Conservation (phyloP, 2,113 vertebrate genomes). For the Eupsittula cactorum region DNA sequence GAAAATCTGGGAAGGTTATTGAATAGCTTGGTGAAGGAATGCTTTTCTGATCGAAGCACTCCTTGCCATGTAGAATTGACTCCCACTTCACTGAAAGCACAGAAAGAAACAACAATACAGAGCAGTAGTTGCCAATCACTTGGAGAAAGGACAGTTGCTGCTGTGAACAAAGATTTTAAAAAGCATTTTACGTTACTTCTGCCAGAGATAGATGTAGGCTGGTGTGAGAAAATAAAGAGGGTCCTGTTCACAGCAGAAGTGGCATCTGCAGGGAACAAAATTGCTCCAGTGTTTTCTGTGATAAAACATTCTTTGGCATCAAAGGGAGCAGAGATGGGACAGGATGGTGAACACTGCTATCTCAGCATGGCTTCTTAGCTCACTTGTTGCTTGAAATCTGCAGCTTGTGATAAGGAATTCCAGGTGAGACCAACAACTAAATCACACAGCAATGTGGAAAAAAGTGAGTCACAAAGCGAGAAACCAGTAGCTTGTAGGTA, state of each 20-base stretch:
- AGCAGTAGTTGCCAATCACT: not conserved
- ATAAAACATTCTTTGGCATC: not conserved
- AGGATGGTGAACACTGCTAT: not conserved
- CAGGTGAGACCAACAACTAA: not conserved
- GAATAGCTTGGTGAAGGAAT: not conserved
- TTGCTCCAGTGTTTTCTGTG: not conserved
- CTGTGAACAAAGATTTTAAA: not conserved
- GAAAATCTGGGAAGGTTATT: not conserved
- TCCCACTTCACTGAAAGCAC: not conserved
- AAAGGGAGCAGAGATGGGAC: not conserved
- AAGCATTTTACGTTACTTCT: not conserved
- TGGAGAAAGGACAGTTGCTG: not conserved
- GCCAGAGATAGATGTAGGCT: not conserved
- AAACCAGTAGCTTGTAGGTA: not conserved
- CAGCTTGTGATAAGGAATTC: not conserved
- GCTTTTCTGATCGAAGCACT: not conserved
- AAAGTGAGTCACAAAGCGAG: not conserved
- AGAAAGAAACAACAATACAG: not conserved
- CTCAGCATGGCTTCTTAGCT: not conserved
- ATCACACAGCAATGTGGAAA: not conserved
- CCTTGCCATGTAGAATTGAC: not conserved
- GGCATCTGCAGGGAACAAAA: not conserved
- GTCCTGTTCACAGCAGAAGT: not conserved
- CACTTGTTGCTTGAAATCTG: not conserved
- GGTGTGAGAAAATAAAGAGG: not conserved